Conservation (phyloP, 1,140 invertebrate genomes). For the Cyphomyrmex costatus region DNA sequence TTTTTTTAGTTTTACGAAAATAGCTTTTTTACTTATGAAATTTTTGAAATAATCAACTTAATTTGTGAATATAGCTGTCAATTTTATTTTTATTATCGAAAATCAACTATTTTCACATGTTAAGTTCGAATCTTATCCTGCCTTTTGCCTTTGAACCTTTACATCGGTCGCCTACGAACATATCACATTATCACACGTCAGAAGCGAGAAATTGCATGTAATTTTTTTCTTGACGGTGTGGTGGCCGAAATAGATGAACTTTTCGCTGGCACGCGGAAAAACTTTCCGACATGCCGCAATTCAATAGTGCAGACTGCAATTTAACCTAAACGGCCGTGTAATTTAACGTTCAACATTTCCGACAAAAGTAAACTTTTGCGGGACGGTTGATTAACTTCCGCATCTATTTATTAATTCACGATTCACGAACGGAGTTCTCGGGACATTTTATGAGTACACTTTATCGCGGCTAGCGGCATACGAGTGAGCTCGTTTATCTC, state of each 20-base stretch:
- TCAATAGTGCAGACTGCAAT: constrained; percentile 49
- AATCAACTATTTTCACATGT: neutral
- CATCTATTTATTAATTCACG: constrained; percentile 60
- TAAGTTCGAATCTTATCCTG: neutral
- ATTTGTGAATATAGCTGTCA: neutral
- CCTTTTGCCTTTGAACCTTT: neutral
- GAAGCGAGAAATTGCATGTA: constrained; percentile 46
- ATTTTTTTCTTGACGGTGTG: constrained; percentile 30
- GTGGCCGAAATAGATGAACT: constrained; percentile 35
- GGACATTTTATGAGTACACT: constrained; percentile 41
- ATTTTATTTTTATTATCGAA: neutral
- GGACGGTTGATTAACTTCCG: constrained; percentile 53
- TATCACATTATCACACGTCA: constrained; percentile 32
- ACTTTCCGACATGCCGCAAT: constrained; percentile 33
- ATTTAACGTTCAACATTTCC: constrained; percentile 36
- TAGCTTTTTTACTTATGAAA: no score
- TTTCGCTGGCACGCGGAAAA: constrained; percentile 30
- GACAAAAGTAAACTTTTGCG: constrained; percentile 36
- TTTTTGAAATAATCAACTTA: neutral
- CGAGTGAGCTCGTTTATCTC: constrained; percentile 46
- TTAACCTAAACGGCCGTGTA: constrained; percentile 43
- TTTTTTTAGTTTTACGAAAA: no score
- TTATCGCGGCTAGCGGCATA: constrained; percentile 29
- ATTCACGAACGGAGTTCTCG: constrained; percentile 29
- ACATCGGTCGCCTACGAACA: no score